Percentiles rank a stretch among this genome's conserved stretches.
Evolutionary conservation across 2,113 vertebrate species (phyloP).

Genomic region (Gavialis gangeticus): DNA sequence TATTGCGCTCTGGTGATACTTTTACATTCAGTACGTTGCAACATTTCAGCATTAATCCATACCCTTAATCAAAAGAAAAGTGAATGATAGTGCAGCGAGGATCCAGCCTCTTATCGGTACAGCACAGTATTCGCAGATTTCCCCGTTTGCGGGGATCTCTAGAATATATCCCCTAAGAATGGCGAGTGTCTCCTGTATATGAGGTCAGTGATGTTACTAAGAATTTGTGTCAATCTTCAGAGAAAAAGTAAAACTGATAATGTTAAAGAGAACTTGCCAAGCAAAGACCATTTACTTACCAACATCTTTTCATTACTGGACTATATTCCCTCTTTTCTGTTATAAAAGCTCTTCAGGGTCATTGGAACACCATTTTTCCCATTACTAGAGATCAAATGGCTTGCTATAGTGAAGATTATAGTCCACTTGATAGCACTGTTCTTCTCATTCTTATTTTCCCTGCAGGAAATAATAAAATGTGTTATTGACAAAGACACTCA

Average conservation of each 20-base stretch:
- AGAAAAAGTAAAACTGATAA: background rate
- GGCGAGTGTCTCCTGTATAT: background rate
- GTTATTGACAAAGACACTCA: background rate
- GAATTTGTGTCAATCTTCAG: background rate
- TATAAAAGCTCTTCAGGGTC: background rate
- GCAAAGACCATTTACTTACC: background rate
- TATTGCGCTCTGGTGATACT: no score
- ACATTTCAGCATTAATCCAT: no score
- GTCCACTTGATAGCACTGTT: background rate
- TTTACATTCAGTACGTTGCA: no score
- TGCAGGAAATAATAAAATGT: background rate
- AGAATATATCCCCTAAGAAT: no score
- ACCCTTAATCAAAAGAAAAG: no score
- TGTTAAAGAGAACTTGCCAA: background rate
- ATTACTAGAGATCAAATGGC: background rate
- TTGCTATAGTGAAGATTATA: background rate
- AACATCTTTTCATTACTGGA: background rate
- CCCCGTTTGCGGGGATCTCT: no score
- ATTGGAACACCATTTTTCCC: background rate
- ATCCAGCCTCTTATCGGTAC: no score
- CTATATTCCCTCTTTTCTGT: background rate
- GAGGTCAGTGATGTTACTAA: conserved; percentile 5
- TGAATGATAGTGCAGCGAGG: no score
- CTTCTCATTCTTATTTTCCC: background rate
- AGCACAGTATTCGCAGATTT: no score